Percentiles rank a stretch among this genome's conserved stretches.
These are phyloP conservation scores for Neolamprologus modestus DNA, from an alignment of 2,113 vertebrate genomes.

Conservation along the genomic window DNA sequence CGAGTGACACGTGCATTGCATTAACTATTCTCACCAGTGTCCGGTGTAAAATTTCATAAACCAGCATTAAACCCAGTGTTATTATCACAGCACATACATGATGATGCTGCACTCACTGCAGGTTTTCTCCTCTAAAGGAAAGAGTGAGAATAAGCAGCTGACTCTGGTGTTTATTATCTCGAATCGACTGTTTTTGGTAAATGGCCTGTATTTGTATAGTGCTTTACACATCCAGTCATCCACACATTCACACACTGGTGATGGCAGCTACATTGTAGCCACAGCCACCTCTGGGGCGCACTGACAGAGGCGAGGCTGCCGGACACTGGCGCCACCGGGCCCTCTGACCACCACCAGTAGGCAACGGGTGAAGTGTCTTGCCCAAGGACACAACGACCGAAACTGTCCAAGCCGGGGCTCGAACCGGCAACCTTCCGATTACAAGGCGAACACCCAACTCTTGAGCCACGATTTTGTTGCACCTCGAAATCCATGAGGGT, in stretches of 20 bases:
- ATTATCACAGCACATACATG: background rate
- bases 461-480: background rate
- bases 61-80: background rate
- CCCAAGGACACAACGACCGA: fast-evolving
- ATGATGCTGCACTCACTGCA: background rate
- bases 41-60: background rate
- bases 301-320: background rate
- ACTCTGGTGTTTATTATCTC: background rate
- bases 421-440: background rate
- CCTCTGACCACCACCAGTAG: background rate
- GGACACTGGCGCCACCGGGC: background rate
- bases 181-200: background rate
- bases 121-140: background rate
- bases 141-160: background rate
- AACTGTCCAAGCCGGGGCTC: fast-evolving
- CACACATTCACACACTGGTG: no score
- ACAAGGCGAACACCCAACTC: fast-evolving
- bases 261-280: background rate
- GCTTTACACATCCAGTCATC: background rate
- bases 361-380: fast-evolving
- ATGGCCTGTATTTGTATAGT: background rate
- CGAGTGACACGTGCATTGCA: background rate
- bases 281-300: fast-evolving
- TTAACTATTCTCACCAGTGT: background rate
- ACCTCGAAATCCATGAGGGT: background rate